These are phyloP conservation scores for Tichodroma muraria DNA, from an alignment of 2,113 vertebrate genomes.

Conservation along the genomic window DNA sequence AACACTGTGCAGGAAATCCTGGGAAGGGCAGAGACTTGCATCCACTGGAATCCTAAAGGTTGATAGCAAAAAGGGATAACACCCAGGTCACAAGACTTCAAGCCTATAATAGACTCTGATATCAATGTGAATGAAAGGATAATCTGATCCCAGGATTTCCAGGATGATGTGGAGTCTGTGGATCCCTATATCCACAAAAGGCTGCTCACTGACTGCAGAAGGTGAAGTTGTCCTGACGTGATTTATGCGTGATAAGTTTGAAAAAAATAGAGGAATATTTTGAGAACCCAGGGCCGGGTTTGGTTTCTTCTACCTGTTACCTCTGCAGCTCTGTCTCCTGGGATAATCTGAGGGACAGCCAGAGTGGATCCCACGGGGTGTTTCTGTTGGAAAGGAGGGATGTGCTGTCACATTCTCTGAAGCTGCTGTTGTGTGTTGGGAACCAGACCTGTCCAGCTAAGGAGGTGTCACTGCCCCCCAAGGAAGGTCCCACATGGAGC, in stretches of 20 bases:
- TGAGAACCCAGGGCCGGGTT: background rate
- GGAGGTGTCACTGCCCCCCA: background rate
- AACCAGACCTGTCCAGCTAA: background rate
- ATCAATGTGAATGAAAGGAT: background rate
- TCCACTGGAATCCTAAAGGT: background rate
- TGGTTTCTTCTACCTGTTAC: background rate
- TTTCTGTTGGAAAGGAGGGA: background rate
- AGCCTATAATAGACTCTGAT: background rate
- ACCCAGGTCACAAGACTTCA: background rate
- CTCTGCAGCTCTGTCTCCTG: background rate
- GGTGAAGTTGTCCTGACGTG: background rate
- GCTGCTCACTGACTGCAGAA: background rate
- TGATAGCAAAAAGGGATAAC: background rate
- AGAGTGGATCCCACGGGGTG: background rate
- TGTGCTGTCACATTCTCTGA: background rate
- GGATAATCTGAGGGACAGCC: background rate
- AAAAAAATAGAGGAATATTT: background rate
- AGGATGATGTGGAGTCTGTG: background rate
- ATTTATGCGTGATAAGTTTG: background rate
- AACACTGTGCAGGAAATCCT: background rate
- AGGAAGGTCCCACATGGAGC: background rate
- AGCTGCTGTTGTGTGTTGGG: background rate
- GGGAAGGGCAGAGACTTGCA: too few species aligned
- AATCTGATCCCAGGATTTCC: background rate
- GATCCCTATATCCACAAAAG: background rate